Evolutionary conservation across 1,140 invertebrate species (phyloP).

Genomic region (Eciton burchellii): DNA sequence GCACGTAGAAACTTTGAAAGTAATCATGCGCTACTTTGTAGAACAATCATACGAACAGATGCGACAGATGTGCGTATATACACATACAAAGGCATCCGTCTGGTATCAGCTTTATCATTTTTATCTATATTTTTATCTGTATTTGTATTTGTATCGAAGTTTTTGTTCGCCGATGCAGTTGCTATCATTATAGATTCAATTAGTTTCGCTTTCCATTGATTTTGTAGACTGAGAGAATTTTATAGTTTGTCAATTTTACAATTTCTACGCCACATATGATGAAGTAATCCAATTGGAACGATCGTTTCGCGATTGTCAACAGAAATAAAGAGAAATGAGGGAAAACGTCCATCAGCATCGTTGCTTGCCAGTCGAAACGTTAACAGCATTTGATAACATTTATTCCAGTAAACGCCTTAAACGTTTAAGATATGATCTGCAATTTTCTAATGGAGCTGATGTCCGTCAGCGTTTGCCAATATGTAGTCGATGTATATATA

Average conservation of each 20-base stretch:
- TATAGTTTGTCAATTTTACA: too few species aligned
- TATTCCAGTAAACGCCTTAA: slow-evolving; percentile 6
- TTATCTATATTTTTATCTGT: too few species aligned
- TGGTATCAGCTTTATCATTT: neutral
- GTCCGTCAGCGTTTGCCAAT: neutral
- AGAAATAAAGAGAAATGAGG: neutral
- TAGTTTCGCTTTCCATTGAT: too few species aligned
- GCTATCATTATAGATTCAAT: too few species aligned
- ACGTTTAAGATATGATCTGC: slow-evolving; percentile 43
- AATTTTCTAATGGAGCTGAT: slow-evolving; percentile 68
- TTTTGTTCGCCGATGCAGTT: too few species aligned
- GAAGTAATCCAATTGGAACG: neutral
- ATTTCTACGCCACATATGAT: neutral
- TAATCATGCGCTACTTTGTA: neutral
- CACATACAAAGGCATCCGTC: neutral
- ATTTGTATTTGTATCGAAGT: too few species aligned
- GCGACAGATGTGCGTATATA: neutral
- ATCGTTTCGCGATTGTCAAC: neutral
- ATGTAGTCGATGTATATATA: slow-evolving; percentile 1
- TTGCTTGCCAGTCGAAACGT: neutral
- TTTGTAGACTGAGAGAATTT: too few species aligned
- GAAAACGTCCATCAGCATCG: neutral
- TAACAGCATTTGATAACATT: slow-evolving; percentile 15
- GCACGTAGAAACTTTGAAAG: neutral
- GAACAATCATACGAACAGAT: slow-evolving; percentile 15